A percentile compares a stretch with the other conserved stretches of the same genome.
Evolutionary conservation across 2,888 invertebrate genomes (phyloP).

Genomic region (Chouioia cunea): DNA sequence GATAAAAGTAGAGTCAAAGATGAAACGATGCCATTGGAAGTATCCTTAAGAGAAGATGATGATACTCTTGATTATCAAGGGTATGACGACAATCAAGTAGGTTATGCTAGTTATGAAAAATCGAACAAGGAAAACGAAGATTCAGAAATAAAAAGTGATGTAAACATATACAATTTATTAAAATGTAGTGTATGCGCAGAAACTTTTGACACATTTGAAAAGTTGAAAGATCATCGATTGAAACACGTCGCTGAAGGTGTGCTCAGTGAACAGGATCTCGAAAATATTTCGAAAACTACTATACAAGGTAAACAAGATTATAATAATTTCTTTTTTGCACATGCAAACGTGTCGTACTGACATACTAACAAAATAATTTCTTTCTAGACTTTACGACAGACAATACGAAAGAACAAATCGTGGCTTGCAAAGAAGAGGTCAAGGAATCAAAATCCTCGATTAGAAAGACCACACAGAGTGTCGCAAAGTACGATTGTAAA

Average conservation of each 20-base stretch:
- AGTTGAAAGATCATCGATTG: slow-evolving; percentile 58
- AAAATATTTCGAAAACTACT: slow-evolving; percentile 48
- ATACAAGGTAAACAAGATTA: neutral
- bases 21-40: slow-evolving; percentile 52
- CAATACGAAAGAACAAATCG: neutral
- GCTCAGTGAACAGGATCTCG: slow-evolving; percentile 59
- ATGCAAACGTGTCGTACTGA: neutral
- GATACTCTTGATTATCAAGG: slow-evolving; percentile 51
- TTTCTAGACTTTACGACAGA: neutral
- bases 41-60: slow-evolving; percentile 58
- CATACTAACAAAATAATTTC: neutral
- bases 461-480: slow-evolving; percentile 55
- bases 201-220: slow-evolving; percentile 58
- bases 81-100: slow-evolving; percentile 47
- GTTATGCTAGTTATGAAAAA: slow-evolving; percentile 48
- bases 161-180: slow-evolving; percentile 49
- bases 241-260: slow-evolving; percentile 63
- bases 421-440: neutral
- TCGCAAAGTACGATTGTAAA: slow-evolving; percentile 57
- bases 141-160: slow-evolving; percentile 26
- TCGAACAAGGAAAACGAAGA: slow-evolving; percentile 22
- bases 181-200: slow-evolving; percentile 61
- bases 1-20: slow-evolving; percentile 54
- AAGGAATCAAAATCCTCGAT: neutral
- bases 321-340: neutral